Evolutionary conservation across 2,797 vertebrate genomes (phyloP).

Genomic region (Danio aesculapii): DNA sequence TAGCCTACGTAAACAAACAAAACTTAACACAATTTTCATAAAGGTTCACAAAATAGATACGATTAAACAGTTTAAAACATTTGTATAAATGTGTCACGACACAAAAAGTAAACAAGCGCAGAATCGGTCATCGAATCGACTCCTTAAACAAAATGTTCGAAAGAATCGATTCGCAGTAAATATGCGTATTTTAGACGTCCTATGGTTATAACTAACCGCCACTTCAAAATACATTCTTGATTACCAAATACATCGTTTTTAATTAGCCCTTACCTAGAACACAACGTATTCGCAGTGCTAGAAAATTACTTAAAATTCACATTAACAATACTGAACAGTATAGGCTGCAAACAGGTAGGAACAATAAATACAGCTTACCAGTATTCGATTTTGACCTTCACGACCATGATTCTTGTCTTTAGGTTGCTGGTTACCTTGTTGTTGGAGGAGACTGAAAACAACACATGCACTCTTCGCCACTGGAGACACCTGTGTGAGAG

Average conservation of each 20-base stretch:
- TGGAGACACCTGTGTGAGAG: slow-evolving; percentile 12
- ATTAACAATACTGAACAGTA: neutral
- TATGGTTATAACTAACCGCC: too few relatives aligned
- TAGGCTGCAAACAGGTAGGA: neutral
- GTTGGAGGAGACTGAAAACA: slow-evolving; percentile 3
- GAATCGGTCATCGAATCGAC: neutral
- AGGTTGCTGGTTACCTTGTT: neutral
- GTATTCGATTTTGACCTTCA: slow-evolving; percentile 75
- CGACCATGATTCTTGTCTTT: slow-evolving; percentile 58
- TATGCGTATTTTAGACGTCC: neutral
- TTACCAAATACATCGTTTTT: neutral
- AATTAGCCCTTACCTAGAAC: neutral
- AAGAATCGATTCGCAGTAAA: neutral
- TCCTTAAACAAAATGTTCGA: neutral
- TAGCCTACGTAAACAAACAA: too few relatives aligned
- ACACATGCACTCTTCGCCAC: neutral
- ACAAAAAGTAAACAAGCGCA: neutral
- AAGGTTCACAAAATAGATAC: too few relatives aligned
- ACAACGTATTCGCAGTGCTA: neutral
- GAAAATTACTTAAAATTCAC: neutral
- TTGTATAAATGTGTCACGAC: neutral
- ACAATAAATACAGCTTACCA: slow-evolving; percentile 70
- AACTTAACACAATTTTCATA: too few relatives aligned
- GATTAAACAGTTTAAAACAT: too few relatives aligned
- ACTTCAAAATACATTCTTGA: neutral